phyloP scores from a whole-genome alignment of 2,797 vertebrate species.

The Centroberyx gerrardi region DNA sequence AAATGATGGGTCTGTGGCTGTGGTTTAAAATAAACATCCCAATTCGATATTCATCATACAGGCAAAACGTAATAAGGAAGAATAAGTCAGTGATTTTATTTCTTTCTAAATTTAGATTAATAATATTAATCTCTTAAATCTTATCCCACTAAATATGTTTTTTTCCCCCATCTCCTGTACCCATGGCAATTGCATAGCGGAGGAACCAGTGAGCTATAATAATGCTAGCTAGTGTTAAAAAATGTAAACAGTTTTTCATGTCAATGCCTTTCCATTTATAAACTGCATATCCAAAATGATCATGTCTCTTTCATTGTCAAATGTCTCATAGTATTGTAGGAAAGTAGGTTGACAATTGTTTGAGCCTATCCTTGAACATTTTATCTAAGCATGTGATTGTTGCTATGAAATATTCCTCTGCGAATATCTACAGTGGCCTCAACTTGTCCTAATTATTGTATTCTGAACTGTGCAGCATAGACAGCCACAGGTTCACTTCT shows the following conservation, averaged over 20 bases:
- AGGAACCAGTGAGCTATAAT: not conserved
- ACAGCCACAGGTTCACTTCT: conserved; percentile 77
- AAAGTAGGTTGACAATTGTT: conserved; percentile 20
- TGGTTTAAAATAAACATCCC: conserved; percentile 12
- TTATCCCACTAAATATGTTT: not conserved
- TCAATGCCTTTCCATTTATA: not conserved
- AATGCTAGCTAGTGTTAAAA: not conserved
- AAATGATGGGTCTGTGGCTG: conserved; percentile 6
- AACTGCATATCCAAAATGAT: not conserved
- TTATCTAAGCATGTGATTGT: conserved; percentile 34
- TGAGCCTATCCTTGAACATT: conserved; percentile 28
- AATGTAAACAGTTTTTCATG: not conserved
- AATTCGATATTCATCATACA: conserved; percentile 20
- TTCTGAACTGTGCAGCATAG: conserved; percentile 65
- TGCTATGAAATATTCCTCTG: conserved; percentile 33
- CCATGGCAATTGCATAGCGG: not conserved
- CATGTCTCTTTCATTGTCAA: conserved; percentile 7
- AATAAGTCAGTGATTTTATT: conserved; percentile 6
- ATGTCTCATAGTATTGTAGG: not conserved
- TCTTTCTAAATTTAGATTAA: conserved; percentile 16
- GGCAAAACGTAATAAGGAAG: conserved; percentile 9
- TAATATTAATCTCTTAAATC: conserved; percentile 8
- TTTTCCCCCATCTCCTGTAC: conserved; percentile 4
- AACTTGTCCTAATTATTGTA: conserved; percentile 75
- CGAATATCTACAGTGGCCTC: conserved; percentile 56